phyloP scores from a whole-genome alignment of 2,888 invertebrate species.

The Caenorhabditis plicata region DNA sequence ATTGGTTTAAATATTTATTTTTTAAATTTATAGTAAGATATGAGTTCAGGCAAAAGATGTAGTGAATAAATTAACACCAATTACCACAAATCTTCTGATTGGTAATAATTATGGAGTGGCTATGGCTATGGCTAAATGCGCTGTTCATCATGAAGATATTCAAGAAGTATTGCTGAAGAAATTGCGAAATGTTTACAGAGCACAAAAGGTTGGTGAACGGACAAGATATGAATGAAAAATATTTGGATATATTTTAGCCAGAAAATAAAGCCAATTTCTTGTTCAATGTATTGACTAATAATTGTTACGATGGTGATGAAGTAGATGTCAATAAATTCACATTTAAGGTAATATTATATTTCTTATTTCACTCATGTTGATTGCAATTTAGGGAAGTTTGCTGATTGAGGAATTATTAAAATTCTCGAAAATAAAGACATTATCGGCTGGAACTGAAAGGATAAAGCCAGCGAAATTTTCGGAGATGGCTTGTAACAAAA shows the following conservation, averaged over 20 bases:
- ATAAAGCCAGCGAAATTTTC: no score
- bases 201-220: conserved; percentile 17
- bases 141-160: conserved; percentile 5
- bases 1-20: not conserved
- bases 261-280: conserved; percentile 36
- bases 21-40: not conserved
- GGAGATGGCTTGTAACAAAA: conserved; percentile 29
- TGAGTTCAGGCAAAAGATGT: conserved; percentile 30
- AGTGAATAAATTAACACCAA: conserved; percentile 32
- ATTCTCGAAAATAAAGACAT: conserved; percentile 35
- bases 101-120: conserved; percentile 25
- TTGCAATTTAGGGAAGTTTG: conserved; percentile 21
- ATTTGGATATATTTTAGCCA: conserved; percentile 6
- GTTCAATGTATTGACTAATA: conserved; percentile 41
- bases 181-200: conserved; percentile 25
- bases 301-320: conserved; percentile 22
- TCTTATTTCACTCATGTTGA: not conserved
- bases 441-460: no score
- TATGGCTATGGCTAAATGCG: conserved; percentile 22
- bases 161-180: conserved; percentile 32
- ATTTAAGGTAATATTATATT: conserved; percentile 12
- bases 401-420: conserved; percentile 28
- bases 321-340: conserved; percentile 22
- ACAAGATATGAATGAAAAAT: not conserved
- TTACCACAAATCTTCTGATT: conserved; percentile 24